These are phyloP conservation scores for Pygoscelis adeliae DNA, from an alignment of 2,113 vertebrate species.

Conservation along the genomic window DNA sequence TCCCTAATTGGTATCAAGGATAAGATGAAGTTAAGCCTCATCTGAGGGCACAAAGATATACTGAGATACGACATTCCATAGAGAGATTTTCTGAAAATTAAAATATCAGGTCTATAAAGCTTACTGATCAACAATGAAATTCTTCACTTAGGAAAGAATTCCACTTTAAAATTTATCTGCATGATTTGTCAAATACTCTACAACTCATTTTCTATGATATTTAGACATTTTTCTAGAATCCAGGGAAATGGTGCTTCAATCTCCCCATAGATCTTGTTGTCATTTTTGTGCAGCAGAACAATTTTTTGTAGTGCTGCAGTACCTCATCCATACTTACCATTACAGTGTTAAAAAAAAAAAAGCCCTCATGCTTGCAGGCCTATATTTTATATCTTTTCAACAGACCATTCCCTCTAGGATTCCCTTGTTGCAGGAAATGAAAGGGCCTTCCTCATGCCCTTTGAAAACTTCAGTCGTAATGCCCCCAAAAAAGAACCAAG, in stretches of 20 bases:
- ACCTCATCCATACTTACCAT: background rate
- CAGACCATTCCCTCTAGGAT: background rate
- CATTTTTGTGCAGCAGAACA: background rate
- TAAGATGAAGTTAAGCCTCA: background rate
- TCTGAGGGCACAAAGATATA: background rate
- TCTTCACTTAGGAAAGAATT: background rate
- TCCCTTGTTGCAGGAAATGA: background rate
- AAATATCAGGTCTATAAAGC: background rate
- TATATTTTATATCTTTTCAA: background rate
- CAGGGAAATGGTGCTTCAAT: background rate
- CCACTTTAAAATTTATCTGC: background rate
- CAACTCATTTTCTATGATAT: background rate
- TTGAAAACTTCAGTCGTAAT: background rate
- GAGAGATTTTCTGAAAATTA: background rate
- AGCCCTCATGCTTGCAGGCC: background rate
- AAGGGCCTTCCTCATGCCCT: background rate
- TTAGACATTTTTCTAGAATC: background rate
- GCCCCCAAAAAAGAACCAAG: background rate
- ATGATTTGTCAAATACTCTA: background rate
- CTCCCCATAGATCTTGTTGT: background rate
- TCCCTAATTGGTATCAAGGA: background rate
- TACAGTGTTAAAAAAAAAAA: background rate
- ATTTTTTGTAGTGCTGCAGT: background rate
- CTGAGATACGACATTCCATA: background rate
- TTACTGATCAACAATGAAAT: background rate